Evolutionary conservation across 2,888 invertebrate species (phyloP), one percentile per base, ranked within the genome.

Genomic region (Agrochola litura): DNA sequence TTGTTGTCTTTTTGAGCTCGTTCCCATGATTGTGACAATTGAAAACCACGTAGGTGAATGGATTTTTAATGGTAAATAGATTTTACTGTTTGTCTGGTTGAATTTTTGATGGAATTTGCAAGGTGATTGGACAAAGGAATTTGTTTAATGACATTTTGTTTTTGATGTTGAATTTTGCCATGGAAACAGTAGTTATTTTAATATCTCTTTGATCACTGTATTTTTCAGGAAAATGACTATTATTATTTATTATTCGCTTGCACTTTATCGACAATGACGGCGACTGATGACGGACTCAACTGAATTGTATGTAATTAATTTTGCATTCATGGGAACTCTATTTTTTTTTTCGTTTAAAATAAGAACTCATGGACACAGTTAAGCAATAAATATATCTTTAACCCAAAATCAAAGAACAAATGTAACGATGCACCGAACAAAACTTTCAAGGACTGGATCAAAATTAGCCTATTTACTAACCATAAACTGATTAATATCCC

Each of bases 21-120:
- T 87, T 89, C 87, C 75, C 89, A 86, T 84, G 87, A 77, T 73
- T 67, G 56, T 72, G 63, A 76, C 66, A 61, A 73, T 78, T 68
- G 77, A 74, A 82, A 66, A 61, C 60, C 37, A 78, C 71, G 77
- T 81, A 56, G 76, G 67, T 82, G 67, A 83, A 73, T 71, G 49
- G 30, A 2, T 19, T 73, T 81, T 61, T 71, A 71, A 83, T 76
- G 76, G 25, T 76, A 72, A 83, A 72, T 68, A 65, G 16, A 61
- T 74, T 64, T 60, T 6, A 75, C 49, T 67, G 64, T 72, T 72
- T 37, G 22, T 58, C 10, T 37, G 49, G 52, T 25, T 61, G 46
- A 6, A 0, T 8, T 63, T 76, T 25, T 43, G 14, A 56, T 68
- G 22, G 56, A 25, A 58, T 61, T 61, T 54, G 52, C 37, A 52